Conservation (phyloP, 2,113 vertebrate species). For the Cyphomyrus discorhynchus region DNA sequence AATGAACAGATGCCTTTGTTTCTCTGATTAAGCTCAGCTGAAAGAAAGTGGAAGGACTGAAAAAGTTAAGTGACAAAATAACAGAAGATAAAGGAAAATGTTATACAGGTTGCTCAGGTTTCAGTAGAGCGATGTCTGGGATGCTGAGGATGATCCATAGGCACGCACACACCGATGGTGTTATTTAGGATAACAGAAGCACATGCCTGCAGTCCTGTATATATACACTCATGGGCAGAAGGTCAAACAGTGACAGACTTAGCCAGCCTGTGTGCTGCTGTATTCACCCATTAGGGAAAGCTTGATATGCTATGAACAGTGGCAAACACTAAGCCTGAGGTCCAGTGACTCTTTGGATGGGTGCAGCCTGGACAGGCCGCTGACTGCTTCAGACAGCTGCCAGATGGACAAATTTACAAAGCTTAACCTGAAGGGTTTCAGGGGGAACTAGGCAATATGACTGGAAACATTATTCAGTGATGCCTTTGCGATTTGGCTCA, state of each 20-base stretch:
- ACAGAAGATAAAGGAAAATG: background rate
- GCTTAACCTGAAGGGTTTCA: background rate
- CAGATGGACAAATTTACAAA: background rate
- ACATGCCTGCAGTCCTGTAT: background rate
- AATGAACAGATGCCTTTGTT: background rate
- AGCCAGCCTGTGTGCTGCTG: background rate
- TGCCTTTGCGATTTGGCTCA: background rate
- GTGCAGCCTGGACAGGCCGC: background rate
- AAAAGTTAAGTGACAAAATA: background rate
- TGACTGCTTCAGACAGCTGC: background rate
- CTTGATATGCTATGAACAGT: background rate
- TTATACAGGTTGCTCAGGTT: background rate
- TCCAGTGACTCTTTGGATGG: background rate
- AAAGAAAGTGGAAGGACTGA: background rate
- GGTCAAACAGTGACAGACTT: background rate
- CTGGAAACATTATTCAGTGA: background rate
- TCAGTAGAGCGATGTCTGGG: background rate
- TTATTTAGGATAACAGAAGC: background rate
- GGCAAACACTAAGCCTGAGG: background rate
- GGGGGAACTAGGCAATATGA: background rate
- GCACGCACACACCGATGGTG: background rate
- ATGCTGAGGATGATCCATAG: background rate
- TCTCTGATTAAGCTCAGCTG: background rate
- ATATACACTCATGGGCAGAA: slow-evolving; percentile 17
- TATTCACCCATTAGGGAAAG: background rate